Conservation (phyloP, 2,113 vertebrate species). For the Talpa occidentalis region DNA sequence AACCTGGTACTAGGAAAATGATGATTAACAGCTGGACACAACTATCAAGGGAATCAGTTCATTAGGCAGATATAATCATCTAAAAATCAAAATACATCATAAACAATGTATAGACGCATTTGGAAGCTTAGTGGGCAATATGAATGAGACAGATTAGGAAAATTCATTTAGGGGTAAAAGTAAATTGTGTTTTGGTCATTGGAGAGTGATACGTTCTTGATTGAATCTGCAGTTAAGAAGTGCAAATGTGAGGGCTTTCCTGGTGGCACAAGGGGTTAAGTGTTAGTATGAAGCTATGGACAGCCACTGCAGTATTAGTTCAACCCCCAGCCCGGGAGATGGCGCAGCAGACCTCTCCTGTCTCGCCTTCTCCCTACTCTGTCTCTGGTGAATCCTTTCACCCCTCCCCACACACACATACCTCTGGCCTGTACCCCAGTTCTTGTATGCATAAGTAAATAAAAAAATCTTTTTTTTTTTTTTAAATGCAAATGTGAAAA, state of each 20-base stretch:
- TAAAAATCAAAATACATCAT: conserved; percentile 9
- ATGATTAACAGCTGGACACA: neutral
- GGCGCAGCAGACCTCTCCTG: too few species aligned
- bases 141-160: neutral
- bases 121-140: neutral
- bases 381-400: too few species aligned
- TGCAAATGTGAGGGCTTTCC: neutral
- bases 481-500: neutral
- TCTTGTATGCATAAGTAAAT: too few species aligned
- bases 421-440: too few species aligned
- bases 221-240: neutral
- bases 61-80: neutral
- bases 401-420: too few species aligned
- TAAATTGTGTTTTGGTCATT: neutral
- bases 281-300: too few species aligned
- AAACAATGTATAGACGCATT: neutral
- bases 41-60: neutral
- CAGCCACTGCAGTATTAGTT: too few species aligned
- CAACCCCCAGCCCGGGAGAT: too few species aligned
- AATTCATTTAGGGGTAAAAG: neutral
- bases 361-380: too few species aligned
- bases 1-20: neutral
- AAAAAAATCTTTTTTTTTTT: too few species aligned
- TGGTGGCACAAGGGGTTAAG: too few species aligned
- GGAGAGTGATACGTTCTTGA: neutral